Evolutionary conservation across 2,888 invertebrate species (phyloP).

Genomic region (Formica aserva): DNA sequence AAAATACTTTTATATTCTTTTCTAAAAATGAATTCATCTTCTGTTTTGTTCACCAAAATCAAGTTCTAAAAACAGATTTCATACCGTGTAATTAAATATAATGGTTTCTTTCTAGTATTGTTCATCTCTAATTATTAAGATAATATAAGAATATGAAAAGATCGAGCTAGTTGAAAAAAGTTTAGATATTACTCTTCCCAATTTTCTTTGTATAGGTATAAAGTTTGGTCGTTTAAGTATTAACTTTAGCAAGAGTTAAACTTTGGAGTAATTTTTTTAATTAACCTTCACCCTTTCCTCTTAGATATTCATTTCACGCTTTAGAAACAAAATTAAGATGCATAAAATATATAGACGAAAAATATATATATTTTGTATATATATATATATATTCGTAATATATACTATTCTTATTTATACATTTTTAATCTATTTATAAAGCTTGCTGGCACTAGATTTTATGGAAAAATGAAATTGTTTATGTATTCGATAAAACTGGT

Average conservation of each 20-base stretch:
- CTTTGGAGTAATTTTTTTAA: neutral
- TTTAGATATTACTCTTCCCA: neutral
- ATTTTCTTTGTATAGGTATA: neutral
- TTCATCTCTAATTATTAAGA: neutral
- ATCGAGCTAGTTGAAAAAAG: slow-evolving; percentile 1
- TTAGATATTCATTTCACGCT: neutral
- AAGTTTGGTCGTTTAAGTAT: slow-evolving; percentile 2
- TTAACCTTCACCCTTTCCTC: neutral
- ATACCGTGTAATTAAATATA: neutral
- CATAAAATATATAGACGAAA: neutral
- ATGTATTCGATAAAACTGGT: neutral
- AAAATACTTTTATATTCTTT: slow-evolving; percentile 5
- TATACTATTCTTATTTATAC: neutral
- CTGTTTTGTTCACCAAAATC: neutral
- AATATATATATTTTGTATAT: neutral
- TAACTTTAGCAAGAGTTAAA: neutral
- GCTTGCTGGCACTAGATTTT: neutral
- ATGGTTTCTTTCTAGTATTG: neutral
- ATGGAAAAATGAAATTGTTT: slow-evolving; percentile 5
- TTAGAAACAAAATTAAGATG: neutral
- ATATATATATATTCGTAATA: too few relatives aligned
- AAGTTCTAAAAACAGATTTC: neutral
- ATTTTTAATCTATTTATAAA: neutral
- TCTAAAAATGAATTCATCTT: neutral
- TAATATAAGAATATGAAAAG: neutral